Base-by-base conservation (phyloP, 2,888 invertebrate species). In the Pandemis corylana region DNA sequence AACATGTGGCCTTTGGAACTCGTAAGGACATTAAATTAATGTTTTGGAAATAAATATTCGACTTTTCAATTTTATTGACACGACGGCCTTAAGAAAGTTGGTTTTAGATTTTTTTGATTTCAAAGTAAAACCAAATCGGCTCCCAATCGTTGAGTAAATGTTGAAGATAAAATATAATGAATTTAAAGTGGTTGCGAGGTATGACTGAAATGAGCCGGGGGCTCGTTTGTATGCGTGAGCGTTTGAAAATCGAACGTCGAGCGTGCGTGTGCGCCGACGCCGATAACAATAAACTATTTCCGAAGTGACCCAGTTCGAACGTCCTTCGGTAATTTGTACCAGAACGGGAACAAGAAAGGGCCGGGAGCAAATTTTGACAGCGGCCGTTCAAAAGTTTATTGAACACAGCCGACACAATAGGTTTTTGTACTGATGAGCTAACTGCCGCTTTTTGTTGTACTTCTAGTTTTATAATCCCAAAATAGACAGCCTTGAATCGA, bases 241-340 rank as follows among this genome's bases (percentile, higher is more conserved):
- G 87, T 91, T 92, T 90, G 90, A 89, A 90, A 90, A 88, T 85
- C 84, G 85, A 86, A 88, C 85, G 80, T 65, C 85, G 88, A 89
- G 89, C 87, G 87, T 87, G 92, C 86, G 91, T 92, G 91, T 85
- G 91, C 92, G 92, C 93, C 89, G 88, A 87, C 89, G 90, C 90
- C 93, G 93, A 94, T 94, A 94, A 94, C 94, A 94, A 94, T 94
- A 94, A 94, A 94, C 93, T 94, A 94, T 94, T 94, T 94, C 93
- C 94, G 94, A 94, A 94, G 93, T 94, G 94, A 94, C 94, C 94
- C 89, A 94, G 92, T 93, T 94, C 85, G 87, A 87, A 90, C 94
- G 94, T 94, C 94, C 94, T 94, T 94, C 94, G 86, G 90, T 84
- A 93, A 93, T 93, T 92, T 90, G 93, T 93, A 89, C 91, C 89